Conservation (phyloP, 2,888 invertebrate species). For the Ophion ellenae region DNA sequence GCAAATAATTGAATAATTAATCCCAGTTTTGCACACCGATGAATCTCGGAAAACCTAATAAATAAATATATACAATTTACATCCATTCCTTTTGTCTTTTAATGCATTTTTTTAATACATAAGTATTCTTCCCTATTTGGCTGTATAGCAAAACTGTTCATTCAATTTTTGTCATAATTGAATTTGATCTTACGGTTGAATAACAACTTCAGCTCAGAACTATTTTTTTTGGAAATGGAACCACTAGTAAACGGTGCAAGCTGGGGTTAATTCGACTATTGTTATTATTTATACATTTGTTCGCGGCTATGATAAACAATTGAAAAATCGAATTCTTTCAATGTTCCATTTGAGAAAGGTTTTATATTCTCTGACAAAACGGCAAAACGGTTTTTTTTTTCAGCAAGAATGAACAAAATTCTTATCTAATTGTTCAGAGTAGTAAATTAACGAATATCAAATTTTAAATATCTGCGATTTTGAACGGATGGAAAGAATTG, state of each 20-base stretch:
- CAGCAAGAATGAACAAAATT: neutral
- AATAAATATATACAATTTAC: too few relatives aligned
- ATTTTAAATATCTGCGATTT: neutral
- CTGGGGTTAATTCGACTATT: constrained; percentile 18
- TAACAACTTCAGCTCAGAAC: too few relatives aligned
- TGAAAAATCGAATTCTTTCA: constrained; percentile 22
- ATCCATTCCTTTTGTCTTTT: too few relatives aligned
- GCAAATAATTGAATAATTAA: constrained; percentile 17
- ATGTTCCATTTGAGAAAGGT: neutral
- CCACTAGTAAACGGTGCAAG: neutral
- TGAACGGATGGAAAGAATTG: constrained; percentile 15
- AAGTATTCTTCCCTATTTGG: neutral
- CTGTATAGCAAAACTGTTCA: too few relatives aligned
- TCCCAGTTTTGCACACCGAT: neutral
- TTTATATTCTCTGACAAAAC: too few relatives aligned
- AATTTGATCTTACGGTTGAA: too few relatives aligned
- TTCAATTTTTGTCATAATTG: too few relatives aligned
- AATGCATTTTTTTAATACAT: neutral
- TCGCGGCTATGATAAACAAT: constrained; percentile 8
- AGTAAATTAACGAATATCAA: neutral
- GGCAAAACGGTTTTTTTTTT: neutral
- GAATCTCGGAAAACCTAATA: neutral
- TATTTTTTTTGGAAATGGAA: neutral
- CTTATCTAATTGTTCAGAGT: neutral
- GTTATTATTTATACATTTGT: neutral